Conservation (phyloP, 1,140 invertebrate species). For the Lerema accius region DNA sequence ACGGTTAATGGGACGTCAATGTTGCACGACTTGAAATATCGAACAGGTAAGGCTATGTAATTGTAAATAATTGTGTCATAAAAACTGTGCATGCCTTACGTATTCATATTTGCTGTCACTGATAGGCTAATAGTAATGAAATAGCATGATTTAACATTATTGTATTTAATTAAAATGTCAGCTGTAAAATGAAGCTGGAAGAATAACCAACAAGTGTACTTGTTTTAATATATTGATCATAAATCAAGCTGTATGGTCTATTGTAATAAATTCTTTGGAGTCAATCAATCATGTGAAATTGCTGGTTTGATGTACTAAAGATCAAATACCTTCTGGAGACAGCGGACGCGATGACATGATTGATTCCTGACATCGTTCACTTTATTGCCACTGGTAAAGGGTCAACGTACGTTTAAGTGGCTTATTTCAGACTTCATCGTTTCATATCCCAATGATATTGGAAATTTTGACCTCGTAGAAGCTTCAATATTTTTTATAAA, state of each 20-base stretch:
- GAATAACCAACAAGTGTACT: too few species aligned
- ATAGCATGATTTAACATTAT: background rate
- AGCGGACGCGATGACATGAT: conserved; percentile 27
- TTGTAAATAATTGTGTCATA: conserved; percentile 5
- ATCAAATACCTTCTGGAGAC: conserved; percentile 36
- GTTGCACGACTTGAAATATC: conserved; percentile 24
- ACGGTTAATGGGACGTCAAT: conserved; percentile 29
- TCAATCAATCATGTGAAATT: conserved; percentile 9
- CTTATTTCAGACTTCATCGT: conserved; percentile 16
- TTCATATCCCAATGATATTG: conserved; percentile 11
- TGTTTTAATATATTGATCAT: background rate
- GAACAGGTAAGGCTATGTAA: conserved; percentile 30
- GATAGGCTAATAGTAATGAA: background rate
- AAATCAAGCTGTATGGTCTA: background rate
- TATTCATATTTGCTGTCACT: background rate
- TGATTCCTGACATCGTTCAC: conserved; percentile 38
- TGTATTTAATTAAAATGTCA: background rate
- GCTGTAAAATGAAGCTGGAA: too few species aligned
- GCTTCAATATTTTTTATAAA: too few species aligned
- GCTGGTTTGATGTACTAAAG: conserved; percentile 10
- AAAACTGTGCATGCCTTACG: background rate
- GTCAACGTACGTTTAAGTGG: conserved; percentile 38
- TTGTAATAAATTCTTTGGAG: background rate
- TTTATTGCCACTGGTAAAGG: conserved; percentile 33
- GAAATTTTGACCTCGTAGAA: conserved; percentile 8